phyloP scores from a whole-genome alignment of 2,888 invertebrate species.

The Prenolepis imparis region DNA sequence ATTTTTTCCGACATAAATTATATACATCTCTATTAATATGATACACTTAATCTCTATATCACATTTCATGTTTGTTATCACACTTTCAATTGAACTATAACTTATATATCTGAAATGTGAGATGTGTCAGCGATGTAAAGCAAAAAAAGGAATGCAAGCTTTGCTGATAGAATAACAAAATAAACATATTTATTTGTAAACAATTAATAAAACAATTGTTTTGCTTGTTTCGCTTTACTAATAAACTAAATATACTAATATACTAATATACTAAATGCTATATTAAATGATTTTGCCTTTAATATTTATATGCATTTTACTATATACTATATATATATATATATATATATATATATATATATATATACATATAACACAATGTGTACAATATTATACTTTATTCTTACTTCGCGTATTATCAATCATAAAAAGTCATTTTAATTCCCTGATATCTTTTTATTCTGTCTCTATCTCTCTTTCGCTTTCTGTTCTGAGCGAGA shows the following conservation, averaged over 20 bases:
- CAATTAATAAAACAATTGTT: too few relatives aligned
- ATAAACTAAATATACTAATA: not conserved
- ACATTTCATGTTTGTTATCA: not conserved
- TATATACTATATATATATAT: too few relatives aligned
- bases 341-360: too few relatives aligned
- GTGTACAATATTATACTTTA: constrained; percentile 16
- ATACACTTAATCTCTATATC: not conserved
- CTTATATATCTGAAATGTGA: constrained; percentile 5
- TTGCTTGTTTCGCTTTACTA: too few relatives aligned
- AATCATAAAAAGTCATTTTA: constrained; percentile 21
- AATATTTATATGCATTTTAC: not conserved
- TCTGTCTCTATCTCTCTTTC: constrained; percentile 16
- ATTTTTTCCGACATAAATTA: not conserved
- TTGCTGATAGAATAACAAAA: not conserved
- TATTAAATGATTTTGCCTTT: not conserved
- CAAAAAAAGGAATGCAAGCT: not conserved
- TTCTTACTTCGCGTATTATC: not conserved
- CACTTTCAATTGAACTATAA: constrained; percentile 11
- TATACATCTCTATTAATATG: not conserved
- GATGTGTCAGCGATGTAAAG: not conserved
- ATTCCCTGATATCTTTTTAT: constrained; percentile 31
- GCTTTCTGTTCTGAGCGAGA: not conserved
- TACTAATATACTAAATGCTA: not conserved
- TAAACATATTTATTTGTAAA: not conserved
- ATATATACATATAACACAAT: not conserved